phyloP scores from a whole-genome alignment of 2,113 vertebrate species.

The Oreochromis tanganicae region DNA sequence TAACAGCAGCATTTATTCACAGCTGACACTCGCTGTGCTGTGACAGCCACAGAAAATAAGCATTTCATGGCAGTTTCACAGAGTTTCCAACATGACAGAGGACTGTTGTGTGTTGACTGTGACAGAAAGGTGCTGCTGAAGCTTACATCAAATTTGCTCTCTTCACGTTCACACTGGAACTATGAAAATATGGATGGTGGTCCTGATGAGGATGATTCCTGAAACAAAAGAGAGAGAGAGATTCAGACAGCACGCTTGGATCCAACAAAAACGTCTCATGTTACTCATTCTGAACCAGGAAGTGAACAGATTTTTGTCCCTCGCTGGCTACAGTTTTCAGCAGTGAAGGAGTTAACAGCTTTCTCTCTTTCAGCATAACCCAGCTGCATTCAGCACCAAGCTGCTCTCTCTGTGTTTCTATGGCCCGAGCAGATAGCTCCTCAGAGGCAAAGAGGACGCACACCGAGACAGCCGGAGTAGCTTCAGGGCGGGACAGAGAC shows the following conservation, averaged over 20 bases:
- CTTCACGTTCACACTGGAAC: background rate
- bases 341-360: conserved; percentile 52
- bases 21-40: background rate
- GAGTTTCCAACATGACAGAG: background rate
- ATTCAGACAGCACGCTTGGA: background rate
- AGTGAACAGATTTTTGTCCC: background rate
- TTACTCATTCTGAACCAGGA: background rate
- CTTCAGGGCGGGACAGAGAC: background rate
- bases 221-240: background rate
- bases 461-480: background rate
- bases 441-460: background rate
- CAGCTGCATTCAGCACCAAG: conserved; percentile 27
- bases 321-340: background rate
- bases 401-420: conserved; percentile 18
- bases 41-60: rapidly evolving
- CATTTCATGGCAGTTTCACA: background rate
- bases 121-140: background rate
- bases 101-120: background rate
- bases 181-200: background rate
- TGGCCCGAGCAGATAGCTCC: conserved; percentile 43
- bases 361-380: background rate
- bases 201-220: background rate
- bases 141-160: background rate
- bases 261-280: background rate
- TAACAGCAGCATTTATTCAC: background rate